Evolutionary conservation across 2,888 invertebrate genomes (phyloP).

Genomic region (Stenodera caucasica): DNA sequence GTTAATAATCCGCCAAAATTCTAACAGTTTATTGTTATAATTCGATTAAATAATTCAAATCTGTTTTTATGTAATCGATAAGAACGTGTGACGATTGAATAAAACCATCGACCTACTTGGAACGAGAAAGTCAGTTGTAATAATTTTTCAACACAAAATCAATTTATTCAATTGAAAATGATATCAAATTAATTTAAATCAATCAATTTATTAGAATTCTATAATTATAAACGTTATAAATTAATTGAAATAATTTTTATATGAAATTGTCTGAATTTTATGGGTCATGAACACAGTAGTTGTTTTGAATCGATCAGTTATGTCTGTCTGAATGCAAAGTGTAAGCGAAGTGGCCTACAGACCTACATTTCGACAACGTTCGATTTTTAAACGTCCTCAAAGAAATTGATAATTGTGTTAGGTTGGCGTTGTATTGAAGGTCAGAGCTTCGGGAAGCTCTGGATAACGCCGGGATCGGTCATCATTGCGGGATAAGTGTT

Average conservation of each 20-base stretch:
- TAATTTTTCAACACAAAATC: conserved; percentile 18
- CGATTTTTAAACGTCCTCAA: conserved; percentile 60
- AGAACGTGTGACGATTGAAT: conserved; percentile 44
- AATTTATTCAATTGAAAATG: not conserved
- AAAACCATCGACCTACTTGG: conserved; percentile 50
- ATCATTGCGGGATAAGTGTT: conserved; percentile 53
- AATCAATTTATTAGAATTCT: not conserved
- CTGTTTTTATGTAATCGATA: conserved; percentile 42
- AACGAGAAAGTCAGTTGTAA: conserved; percentile 44
- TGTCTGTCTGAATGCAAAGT: conserved; percentile 77
- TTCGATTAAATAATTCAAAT: conserved; percentile 26
- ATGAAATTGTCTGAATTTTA: not conserved
- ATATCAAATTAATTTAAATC: not conserved
- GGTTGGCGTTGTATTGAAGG: conserved; percentile 56
- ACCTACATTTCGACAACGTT: conserved; percentile 79
- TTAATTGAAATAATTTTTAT: not conserved
- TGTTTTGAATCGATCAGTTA: conserved; percentile 70
- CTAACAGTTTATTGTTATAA: not conserved
- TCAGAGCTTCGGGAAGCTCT: conserved; percentile 56
- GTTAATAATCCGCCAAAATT: not conserved
- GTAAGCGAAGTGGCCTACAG: conserved; percentile 88
- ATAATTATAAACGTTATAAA: not conserved
- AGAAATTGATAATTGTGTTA: conserved; percentile 57
- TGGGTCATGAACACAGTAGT: conserved; percentile 62
- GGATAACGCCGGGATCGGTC: conserved; percentile 54